A percentile compares a stretch with the other conserved stretches of the same genome.
Conservation (phyloP, 2,888 invertebrate genomes). For the Lysandra bellargus region DNA sequence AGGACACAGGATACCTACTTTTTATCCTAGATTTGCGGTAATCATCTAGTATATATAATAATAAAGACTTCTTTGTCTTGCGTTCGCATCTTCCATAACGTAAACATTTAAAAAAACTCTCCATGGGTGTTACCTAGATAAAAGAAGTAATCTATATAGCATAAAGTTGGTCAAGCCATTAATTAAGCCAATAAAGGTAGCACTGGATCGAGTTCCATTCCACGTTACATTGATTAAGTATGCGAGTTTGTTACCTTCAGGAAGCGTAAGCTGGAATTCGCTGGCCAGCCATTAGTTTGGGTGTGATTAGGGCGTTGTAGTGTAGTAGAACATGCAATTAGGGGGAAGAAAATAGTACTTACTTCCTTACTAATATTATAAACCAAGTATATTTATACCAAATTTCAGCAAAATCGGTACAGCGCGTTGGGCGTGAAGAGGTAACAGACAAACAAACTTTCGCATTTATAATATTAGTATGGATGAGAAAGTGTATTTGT, state of each 20-base stretch:
- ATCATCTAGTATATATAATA: no score
- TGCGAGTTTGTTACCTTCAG: constrained; percentile 28
- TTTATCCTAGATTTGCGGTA: no score
- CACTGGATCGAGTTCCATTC: constrained; percentile 20
- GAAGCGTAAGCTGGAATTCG: not conserved
- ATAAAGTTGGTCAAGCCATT: constrained; percentile 16
- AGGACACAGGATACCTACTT: no score
- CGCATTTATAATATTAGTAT: no score
- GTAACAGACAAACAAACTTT: no score
- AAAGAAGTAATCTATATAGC: not conserved
- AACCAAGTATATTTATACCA: no score
- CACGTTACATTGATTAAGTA: constrained; percentile 26
- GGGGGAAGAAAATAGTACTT: not conserved
- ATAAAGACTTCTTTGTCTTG: not conserved
- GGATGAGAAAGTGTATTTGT: no score
- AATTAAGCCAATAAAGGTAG: constrained; percentile 29
- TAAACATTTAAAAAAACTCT: no score
- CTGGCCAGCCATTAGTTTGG: not conserved
- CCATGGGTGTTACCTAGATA: not conserved
- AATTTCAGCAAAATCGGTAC: no score
- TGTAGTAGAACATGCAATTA: not conserved
- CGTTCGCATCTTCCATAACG: not conserved
- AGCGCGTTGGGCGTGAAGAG: no score
- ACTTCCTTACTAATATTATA: no score
- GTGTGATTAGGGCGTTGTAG: not conserved